phyloP scores from a whole-genome alignment of 2,113 vertebrate genomes.

The Oncorhynchus clarkii region DNA sequence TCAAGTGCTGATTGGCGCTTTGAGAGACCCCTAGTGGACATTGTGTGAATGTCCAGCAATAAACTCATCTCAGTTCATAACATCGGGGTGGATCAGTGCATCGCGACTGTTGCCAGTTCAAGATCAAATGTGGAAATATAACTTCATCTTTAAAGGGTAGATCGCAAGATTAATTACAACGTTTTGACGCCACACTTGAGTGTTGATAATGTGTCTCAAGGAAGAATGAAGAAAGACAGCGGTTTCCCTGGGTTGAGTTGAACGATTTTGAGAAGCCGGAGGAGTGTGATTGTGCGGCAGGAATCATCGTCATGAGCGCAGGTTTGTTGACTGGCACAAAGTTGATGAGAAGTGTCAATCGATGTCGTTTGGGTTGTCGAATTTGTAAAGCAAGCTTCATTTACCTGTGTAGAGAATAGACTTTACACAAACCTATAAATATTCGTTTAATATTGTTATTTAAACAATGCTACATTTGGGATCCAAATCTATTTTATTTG shows the following conservation, averaged over 20 bases:
- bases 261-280: not conserved
- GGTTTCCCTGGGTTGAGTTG: not conserved
- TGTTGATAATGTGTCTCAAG: not conserved
- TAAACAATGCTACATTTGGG: too few relatives aligned
- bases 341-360: too few relatives aligned
- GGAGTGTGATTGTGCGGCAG: slow-evolving; percentile 1
- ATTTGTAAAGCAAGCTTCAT: too few relatives aligned
- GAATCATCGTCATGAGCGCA: too few relatives aligned
- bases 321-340: too few relatives aligned
- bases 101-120: not conserved
- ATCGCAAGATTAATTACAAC: not conserved
- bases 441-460: too few relatives aligned
- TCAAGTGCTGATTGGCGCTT: not conserved
- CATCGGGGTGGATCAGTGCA: not conserved
- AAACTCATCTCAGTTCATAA: not conserved
- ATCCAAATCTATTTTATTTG: too few relatives aligned
- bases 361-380: too few relatives aligned
- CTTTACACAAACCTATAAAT: too few relatives aligned
- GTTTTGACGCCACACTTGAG: not conserved
- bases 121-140: not conserved
- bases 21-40: slow-evolving; percentile 40
- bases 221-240: not conserved
- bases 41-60: not conserved
- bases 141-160: not conserved
- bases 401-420: too few relatives aligned